Percentiles rank a stretch among this genome's conserved stretches.
Evolutionary conservation across 2,113 vertebrate species (phyloP).

Genomic region (Loxodonta africana): DNA sequence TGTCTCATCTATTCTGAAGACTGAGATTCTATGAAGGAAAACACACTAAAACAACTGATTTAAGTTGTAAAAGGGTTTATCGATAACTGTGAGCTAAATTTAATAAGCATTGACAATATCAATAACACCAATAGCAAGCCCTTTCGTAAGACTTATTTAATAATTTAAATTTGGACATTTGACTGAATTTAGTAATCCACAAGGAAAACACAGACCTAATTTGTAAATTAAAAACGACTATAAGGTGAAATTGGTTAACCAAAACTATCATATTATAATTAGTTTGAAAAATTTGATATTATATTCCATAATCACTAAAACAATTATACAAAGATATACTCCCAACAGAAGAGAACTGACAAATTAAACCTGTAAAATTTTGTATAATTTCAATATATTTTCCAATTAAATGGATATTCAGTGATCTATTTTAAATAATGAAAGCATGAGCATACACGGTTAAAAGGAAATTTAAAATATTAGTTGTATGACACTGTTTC

Average conservation of each 20-base stretch:
- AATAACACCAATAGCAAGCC: not conserved
- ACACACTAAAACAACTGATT: not conserved
- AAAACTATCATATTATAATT: constrained; percentile 53
- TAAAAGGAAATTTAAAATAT: constrained; percentile 51
- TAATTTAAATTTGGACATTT: constrained; percentile 11
- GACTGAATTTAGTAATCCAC: constrained; percentile 19
- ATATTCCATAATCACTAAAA: constrained; percentile 18
- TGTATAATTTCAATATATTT: constrained; percentile 36
- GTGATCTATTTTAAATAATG: constrained; percentile 55
- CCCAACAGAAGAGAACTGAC: not conserved
- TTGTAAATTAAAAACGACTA: constrained; percentile 32
- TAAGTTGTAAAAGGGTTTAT: not conserved
- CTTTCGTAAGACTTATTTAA: constrained; percentile 16
- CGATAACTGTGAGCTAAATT: not conserved
- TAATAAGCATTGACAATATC: not conserved
- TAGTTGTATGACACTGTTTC: constrained; percentile 47
- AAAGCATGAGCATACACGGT: not conserved
- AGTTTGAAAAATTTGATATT: not conserved
- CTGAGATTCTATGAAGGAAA: not conserved
- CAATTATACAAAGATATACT: constrained; percentile 22
- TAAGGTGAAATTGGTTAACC: not conserved
- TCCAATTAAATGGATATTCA: constrained; percentile 32
- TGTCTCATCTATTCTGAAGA: not conserved
- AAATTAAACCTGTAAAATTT: constrained; percentile 52
- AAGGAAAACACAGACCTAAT: not conserved